A percentile compares a stretch with the other conserved stretches of the same genome.
Conservation (phyloP, 2,888 invertebrate genomes). For the Drosophila melanosoma region DNA sequence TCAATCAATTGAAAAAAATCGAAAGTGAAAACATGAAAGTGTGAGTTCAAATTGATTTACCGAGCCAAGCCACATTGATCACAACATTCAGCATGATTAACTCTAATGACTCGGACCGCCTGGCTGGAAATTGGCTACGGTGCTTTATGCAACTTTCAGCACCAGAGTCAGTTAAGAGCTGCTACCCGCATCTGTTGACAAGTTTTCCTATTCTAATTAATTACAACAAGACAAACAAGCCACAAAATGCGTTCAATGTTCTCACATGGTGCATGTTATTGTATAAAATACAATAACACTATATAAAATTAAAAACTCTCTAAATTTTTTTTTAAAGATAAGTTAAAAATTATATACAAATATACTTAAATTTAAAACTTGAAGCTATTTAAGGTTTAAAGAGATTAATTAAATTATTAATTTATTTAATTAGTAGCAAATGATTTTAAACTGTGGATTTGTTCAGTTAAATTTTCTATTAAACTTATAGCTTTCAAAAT, state of each 20-base stretch:
- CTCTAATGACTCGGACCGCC: constrained; percentile 49
- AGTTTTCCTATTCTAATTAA: constrained; percentile 49
- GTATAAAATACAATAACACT: constrained; percentile 16
- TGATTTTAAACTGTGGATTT: neutral
- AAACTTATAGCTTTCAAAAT: neutral
- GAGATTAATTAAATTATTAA: neutral
- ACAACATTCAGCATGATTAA: constrained; percentile 67
- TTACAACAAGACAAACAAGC: constrained; percentile 30
- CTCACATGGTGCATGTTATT: constrained; percentile 4
- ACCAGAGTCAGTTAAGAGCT: constrained; percentile 12
- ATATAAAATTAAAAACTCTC: neutral
- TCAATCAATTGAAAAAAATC: constrained; percentile 62
- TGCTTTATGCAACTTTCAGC: constrained; percentile 52
- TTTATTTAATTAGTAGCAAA: neutral
- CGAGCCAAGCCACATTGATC: constrained; percentile 68
- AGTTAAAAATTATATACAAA: neutral
- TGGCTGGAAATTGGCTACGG: constrained; percentile 26
- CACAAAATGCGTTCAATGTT: constrained; percentile 42
- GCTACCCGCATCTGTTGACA: constrained; percentile 60
- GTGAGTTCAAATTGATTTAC: constrained; percentile 71
- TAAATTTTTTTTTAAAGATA: too few relatives aligned
- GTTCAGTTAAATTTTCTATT: neutral
- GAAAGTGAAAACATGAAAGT: constrained; percentile 80
- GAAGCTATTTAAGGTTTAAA: neutral
- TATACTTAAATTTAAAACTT: neutral